Evolutionary conservation across 1,140 invertebrate species (phyloP).

Genomic region (Cephus cinctus): DNA sequence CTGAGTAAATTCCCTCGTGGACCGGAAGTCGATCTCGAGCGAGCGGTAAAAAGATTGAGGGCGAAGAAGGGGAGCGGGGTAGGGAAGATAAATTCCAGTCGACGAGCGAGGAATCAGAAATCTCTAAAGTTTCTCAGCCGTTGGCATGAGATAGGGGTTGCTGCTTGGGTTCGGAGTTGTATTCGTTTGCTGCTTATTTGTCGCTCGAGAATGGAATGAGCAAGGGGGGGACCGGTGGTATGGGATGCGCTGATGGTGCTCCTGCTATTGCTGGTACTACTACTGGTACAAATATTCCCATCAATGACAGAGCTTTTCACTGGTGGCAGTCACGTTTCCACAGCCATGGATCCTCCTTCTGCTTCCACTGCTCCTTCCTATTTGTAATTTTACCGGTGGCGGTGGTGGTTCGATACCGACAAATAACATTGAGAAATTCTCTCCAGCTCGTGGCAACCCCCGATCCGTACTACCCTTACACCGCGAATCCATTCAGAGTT

Average conservation of each 20-base stretch:
- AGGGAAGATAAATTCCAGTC: slow-evolving; percentile 10
- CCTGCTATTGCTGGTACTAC: too few relatives aligned
- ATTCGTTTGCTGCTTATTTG: slow-evolving; percentile 16
- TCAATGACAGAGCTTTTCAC: too few relatives aligned
- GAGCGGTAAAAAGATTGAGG: background rate
- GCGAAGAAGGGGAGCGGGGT: background rate
- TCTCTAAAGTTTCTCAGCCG: slow-evolving; percentile 3
- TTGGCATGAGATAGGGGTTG: slow-evolving; percentile 1
- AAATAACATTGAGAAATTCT: slow-evolving; percentile 12
- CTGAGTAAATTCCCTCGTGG: slow-evolving; percentile 6
- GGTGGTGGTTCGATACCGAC: slow-evolving; percentile 8
- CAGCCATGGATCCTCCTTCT: background rate
- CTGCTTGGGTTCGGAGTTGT: background rate
- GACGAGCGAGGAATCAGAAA: background rate
- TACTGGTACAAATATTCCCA: too few relatives aligned
- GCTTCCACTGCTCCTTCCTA: background rate
- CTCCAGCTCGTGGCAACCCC: slow-evolving; percentile 2
- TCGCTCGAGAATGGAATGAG: slow-evolving; percentile 13
- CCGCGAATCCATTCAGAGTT: slow-evolving; percentile 10
- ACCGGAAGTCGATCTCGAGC: background rate
- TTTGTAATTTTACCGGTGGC: background rate
- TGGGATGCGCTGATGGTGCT: too few relatives aligned
- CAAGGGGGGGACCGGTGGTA: background rate
- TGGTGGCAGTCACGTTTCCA: too few relatives aligned
- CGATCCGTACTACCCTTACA: background rate